A percentile compares a stretch with the other conserved stretches of the same genome.
These are phyloP conservation scores for Drosophila paracracens DNA, from an alignment of 2,888 invertebrate species.

Conservation along the genomic window DNA sequence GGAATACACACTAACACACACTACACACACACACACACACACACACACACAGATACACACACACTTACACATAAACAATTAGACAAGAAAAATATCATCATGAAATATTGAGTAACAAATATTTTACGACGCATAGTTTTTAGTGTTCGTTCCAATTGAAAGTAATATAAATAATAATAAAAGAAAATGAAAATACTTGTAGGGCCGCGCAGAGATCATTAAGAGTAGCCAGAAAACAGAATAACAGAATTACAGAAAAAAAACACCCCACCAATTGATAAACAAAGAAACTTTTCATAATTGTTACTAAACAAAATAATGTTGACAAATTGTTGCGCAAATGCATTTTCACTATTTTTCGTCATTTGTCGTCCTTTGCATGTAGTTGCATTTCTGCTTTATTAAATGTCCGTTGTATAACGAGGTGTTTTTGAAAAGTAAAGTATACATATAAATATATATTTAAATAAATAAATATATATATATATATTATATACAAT, in stretches of 20 bases:
- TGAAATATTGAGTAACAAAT: slow-evolving; percentile 54
- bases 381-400: slow-evolving; percentile 65
- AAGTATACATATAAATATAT: slow-evolving; percentile 55
- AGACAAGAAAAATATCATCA: slow-evolving; percentile 51
- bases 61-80: slow-evolving; percentile 32
- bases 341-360: slow-evolving; percentile 48
- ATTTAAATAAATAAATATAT: slow-evolving; percentile 45
- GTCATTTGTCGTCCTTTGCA: slow-evolving; percentile 68
- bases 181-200: slow-evolving; percentile 30
- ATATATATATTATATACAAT: slow-evolving; percentile 40
- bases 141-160: slow-evolving; percentile 73
- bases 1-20: slow-evolving; percentile 21
- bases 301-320: slow-evolving; percentile 49
- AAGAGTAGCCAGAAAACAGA: slow-evolving; percentile 26
- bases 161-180: slow-evolving; percentile 26
- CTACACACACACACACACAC: slow-evolving; percentile 36
- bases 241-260: slow-evolving; percentile 54
- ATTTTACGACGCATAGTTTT: slow-evolving; percentile 75
- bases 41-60: slow-evolving; percentile 24
- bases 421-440: slow-evolving; percentile 67
- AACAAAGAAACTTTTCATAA: slow-evolving; percentile 54
- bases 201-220: slow-evolving; percentile 52
- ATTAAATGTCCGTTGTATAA: slow-evolving; percentile 56
- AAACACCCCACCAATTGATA: slow-evolving; percentile 76
- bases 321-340: slow-evolving; percentile 61